Conservation (phyloP, 2,888 invertebrate species). For the Andrena chrysosceles region DNA sequence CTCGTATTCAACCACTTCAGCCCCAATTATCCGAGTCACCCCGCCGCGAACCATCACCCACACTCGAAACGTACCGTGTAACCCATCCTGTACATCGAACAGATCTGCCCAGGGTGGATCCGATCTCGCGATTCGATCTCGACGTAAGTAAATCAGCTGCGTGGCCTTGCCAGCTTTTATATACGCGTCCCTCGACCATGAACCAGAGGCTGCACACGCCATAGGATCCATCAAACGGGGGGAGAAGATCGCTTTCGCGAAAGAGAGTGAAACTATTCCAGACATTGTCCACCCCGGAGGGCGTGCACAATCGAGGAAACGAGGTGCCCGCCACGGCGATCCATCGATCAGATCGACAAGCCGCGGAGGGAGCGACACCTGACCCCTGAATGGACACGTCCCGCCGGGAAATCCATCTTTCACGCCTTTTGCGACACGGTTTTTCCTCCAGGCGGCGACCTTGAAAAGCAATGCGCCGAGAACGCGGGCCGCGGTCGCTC, state of each 20-base stretch:
- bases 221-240: constrained; percentile 35
- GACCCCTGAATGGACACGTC: no score
- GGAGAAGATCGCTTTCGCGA: constrained; percentile 66
- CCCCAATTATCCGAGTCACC: no score
- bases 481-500: neutral
- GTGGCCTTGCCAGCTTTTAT: constrained; percentile 60
- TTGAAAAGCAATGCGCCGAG: constrained; percentile 2
- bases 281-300: neutral
- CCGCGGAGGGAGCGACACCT: constrained; percentile 22
- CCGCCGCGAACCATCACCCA: neutral
- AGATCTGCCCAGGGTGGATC: constrained; percentile 1
- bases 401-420: neutral
- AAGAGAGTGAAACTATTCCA: constrained; percentile 66
- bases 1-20: neutral
- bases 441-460: constrained; percentile 8
- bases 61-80: constrained; percentile 74
- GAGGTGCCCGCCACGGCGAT: neutral
- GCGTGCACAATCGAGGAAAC: neutral
- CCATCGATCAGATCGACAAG: neutral
- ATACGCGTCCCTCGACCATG: constrained; percentile 46
- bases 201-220: constrained; percentile 36
- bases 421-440: constrained; percentile 14
- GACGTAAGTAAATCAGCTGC: constrained; percentile 58
- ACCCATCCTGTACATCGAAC: constrained; percentile 67
- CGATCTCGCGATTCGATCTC: constrained; percentile 26